phyloP scores from a whole-genome alignment of 2,888 invertebrate genomes.

The Lissonota sp. region DNA sequence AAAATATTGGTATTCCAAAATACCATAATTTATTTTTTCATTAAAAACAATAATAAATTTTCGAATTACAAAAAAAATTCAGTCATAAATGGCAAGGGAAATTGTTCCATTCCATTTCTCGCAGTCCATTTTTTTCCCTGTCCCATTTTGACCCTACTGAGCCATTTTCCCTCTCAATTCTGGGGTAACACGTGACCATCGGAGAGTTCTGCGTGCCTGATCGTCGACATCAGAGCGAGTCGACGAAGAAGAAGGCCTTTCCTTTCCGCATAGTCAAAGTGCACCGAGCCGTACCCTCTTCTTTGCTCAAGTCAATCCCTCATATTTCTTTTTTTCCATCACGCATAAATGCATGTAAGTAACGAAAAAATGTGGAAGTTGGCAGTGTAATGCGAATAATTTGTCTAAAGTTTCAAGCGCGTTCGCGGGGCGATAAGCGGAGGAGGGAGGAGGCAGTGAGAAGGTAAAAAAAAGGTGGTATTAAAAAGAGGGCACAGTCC shows the following conservation, averaged over 20 bases:
- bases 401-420: constrained; percentile 62
- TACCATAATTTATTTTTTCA: too few species aligned
- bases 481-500: constrained; percentile 69
- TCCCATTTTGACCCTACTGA: too few species aligned
- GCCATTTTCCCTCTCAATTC: too few species aligned
- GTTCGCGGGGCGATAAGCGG: constrained; percentile 27
- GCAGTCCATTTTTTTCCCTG: too few species aligned
- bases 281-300: constrained; percentile 80
- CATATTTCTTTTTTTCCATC: constrained; percentile 10
- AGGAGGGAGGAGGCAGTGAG: constrained; percentile 59
- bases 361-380: constrained; percentile 65
- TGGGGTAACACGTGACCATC: constrained; percentile 37
- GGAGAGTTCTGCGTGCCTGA: constrained; percentile 37
- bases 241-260: constrained; percentile 77
- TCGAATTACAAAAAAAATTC: too few species aligned
- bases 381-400: constrained; percentile 79
- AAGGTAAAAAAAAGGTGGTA: constrained; percentile 57
- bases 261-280: constrained; percentile 83
- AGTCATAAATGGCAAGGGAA: too few species aligned
- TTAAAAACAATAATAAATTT: too few species aligned
- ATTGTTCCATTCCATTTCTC: too few species aligned
- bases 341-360: not conserved
- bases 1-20: too few species aligned
- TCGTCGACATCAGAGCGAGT: constrained; percentile 47
- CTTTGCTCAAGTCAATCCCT: constrained; percentile 56